Evolutionary conservation across 2,113 vertebrate genomes (phyloP).

Genomic region (Aspidoscelis tigris): DNA sequence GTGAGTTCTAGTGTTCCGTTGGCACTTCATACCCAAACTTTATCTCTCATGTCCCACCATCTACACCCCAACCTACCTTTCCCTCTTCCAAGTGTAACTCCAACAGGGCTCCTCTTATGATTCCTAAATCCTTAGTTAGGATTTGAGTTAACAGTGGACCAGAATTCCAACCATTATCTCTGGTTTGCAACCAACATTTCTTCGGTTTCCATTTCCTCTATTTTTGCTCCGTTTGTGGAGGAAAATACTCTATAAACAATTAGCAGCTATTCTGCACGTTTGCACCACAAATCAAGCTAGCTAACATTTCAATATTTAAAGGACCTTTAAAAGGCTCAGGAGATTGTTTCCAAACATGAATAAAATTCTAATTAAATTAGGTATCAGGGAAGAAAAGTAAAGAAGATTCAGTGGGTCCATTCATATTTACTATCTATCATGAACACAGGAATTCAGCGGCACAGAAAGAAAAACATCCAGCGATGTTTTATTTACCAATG

Average conservation of each 20-base stretch:
- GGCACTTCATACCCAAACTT: too few species aligned
- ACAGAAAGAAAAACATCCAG: not conserved
- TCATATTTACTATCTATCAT: slow-evolving; percentile 15
- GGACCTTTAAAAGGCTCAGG: slow-evolving; percentile 34
- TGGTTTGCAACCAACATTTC: slow-evolving; percentile 48
- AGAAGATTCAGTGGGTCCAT: not conserved
- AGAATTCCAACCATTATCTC: too few species aligned
- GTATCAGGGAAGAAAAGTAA: slow-evolving; percentile 1
- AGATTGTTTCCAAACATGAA: slow-evolving; percentile 44
- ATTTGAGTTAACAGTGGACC: too few species aligned
- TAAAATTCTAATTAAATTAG: slow-evolving; percentile 56
- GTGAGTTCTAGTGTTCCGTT: too few species aligned
- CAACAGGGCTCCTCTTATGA: too few species aligned
- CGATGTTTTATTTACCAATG: slow-evolving; percentile 42
- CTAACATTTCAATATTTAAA: slow-evolving; percentile 29
- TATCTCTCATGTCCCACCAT: too few species aligned
- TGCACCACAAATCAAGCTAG: slow-evolving; percentile 34
- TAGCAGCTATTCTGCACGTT: slow-evolving; percentile 20
- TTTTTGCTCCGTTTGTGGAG: slow-evolving; percentile 26
- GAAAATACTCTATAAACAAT: slow-evolving; percentile 53
- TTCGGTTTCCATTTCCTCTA: slow-evolving; percentile 47
- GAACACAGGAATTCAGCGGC: slow-evolving; percentile 25
- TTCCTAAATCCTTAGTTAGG: too few species aligned
- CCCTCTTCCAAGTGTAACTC: too few species aligned
- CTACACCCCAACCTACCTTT: too few species aligned